Conservation (phyloP, 2,888 invertebrate species). For the Reticulitermes lucifugus region DNA sequence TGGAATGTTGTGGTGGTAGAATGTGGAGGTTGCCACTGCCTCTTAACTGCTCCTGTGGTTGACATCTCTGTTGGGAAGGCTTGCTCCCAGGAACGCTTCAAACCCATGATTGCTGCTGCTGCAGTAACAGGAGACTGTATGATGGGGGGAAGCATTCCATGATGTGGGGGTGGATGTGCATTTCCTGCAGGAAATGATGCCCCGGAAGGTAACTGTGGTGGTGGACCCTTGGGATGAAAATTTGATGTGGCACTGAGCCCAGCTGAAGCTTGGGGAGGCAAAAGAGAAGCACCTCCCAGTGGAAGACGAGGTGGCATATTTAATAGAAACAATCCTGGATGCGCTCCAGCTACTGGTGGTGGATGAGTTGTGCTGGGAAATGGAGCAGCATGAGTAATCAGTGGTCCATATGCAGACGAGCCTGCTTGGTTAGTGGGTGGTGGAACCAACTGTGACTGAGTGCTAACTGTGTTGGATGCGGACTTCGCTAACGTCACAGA, state of each 20-base stretch:
- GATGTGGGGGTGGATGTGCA: slow-evolving; percentile 50
- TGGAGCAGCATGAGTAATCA: slow-evolving; percentile 29
- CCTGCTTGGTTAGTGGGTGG: not conserved
- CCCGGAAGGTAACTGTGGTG: slow-evolving; percentile 57
- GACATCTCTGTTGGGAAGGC: slow-evolving; percentile 71
- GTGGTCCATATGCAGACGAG: slow-evolving; percentile 19
- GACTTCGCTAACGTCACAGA: slow-evolving; percentile 24
- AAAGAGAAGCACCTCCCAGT: slow-evolving; percentile 41
- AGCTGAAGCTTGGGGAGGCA: slow-evolving; percentile 22
- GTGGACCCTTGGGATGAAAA: slow-evolving; percentile 47
- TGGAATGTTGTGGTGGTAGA: slow-evolving; percentile 59
- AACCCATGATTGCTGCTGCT: slow-evolving; percentile 62
- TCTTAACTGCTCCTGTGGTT: slow-evolving; percentile 51
- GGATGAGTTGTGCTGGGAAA: slow-evolving; percentile 40
- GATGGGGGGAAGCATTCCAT: slow-evolving; percentile 50
- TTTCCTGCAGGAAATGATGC: slow-evolving; percentile 57
- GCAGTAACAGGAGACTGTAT: slow-evolving; percentile 58
- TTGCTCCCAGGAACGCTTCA: slow-evolving; percentile 79
- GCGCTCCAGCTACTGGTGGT: slow-evolving; percentile 45
- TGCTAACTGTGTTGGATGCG: not conserved
- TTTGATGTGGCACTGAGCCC: not conserved
- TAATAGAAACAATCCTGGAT: slow-evolving; percentile 48
- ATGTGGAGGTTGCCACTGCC: slow-evolving; percentile 55
- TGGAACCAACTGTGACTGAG: not conserved
- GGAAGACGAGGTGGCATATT: slow-evolving; percentile 50